phyloP scores from a whole-genome alignment of 2,888 invertebrate species.

The Selenia dentaria region DNA sequence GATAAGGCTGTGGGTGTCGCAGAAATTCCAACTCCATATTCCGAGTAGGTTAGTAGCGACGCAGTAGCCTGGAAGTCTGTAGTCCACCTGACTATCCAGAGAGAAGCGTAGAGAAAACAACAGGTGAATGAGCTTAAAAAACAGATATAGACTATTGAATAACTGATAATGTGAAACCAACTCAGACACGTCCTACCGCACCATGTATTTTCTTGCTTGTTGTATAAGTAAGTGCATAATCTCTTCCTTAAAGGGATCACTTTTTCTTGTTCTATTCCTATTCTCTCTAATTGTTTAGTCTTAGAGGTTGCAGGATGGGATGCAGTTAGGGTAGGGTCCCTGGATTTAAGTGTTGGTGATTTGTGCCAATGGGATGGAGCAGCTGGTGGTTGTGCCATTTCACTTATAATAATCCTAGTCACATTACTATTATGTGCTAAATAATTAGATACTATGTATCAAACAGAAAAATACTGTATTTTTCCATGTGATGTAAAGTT shows the following conservation, averaged over 20 bases:
- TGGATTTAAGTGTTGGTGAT: conserved; percentile 8
- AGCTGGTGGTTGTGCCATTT: conserved; percentile 7
- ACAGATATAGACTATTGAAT: conserved; percentile 60
- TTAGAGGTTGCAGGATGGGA: conserved; percentile 20
- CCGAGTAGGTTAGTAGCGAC: conserved; percentile 46
- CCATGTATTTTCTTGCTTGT: conserved; percentile 46
- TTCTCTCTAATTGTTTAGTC: conserved; percentile 5
- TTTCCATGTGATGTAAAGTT: background rate
- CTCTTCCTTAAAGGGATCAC: conserved; percentile 29
- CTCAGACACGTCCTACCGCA: conserved; percentile 58
- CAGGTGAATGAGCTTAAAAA: conserved; percentile 61
- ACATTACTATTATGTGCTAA: conserved; percentile 5
- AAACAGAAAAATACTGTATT: too few relatives aligned
- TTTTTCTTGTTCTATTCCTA: conserved; percentile 3
- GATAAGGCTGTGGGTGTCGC: conserved; percentile 59
- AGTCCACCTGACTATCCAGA: conserved; percentile 46
- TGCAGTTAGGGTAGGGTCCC: conserved; percentile 22
- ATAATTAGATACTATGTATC: too few relatives aligned
- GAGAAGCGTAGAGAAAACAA: conserved; percentile 51
- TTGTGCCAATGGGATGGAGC: background rate
- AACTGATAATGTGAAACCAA: conserved; percentile 56
- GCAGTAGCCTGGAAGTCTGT: conserved; percentile 39
- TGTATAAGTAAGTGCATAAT: conserved; percentile 46
- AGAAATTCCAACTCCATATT: conserved; percentile 61
- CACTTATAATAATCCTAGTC: background rate